phyloP scores from a whole-genome alignment of 2,797 vertebrate genomes.

The Enteromius viviparus region DNA sequence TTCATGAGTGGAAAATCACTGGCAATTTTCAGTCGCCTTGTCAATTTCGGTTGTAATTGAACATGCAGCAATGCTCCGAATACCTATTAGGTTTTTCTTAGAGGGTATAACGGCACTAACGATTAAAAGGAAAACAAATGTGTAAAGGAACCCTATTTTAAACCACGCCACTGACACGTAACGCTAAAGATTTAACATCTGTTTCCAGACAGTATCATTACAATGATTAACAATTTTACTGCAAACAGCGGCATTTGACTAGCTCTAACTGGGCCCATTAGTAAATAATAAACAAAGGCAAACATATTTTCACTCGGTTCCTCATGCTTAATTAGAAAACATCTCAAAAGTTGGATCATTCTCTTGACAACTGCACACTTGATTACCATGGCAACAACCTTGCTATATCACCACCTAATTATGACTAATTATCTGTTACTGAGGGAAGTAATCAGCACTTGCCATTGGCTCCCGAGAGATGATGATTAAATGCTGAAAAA shows the following conservation, averaged over 20 bases:
- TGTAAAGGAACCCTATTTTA: neutral
- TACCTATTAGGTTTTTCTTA: conserved; percentile 45
- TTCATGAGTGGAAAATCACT: conserved; percentile 56
- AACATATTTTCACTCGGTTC: conserved; percentile 21
- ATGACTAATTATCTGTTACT: conserved; percentile 62
- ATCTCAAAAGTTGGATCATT: conserved; percentile 11
- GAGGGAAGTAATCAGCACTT: conserved; percentile 59
- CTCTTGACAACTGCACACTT: conserved; percentile 35
- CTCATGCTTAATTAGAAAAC: conserved; percentile 14
- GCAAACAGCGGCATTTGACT: conserved; percentile 9
- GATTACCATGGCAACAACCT: conserved; percentile 68
- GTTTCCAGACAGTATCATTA: conserved; percentile 17
- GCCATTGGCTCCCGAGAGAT: conserved; percentile 45
- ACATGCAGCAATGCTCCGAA: conserved; percentile 38
- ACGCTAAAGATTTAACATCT: neutral
- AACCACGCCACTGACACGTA: neutral
- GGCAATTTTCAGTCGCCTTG: conserved; percentile 49
- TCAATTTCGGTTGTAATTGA: conserved; percentile 56
- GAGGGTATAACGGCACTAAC: conserved; percentile 10
- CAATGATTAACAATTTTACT: conserved; percentile 16
- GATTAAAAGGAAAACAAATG: conserved; percentile 30
- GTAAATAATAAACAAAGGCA: conserved; percentile 23
- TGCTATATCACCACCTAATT: conserved; percentile 53
- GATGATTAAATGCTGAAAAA: conserved; percentile 37
- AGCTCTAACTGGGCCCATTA: conserved; percentile 9